Evolutionary conservation across 2,113 vertebrate species (phyloP), one percentile per base, ranked within the genome.

Genomic region (Oreotrochilus melanogaster): DNA sequence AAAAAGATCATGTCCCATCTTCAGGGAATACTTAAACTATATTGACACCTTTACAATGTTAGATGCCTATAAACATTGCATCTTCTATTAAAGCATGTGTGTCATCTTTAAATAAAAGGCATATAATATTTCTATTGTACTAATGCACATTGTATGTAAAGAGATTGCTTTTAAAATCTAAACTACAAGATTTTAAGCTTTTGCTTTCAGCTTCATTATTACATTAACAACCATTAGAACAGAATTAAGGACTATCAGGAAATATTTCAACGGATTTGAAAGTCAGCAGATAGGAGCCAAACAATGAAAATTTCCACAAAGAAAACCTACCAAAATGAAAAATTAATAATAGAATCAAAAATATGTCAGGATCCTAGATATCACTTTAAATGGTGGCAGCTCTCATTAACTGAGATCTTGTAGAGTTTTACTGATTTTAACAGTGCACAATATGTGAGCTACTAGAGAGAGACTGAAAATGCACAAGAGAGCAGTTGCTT

Each of bases 401-500:
- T 67, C 23, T 93, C 4, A 2, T 80, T 35, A 84, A 62, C 22
- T 76, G 72, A 91, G 28, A 73, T 19, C 27, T 3, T 69, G 67
- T 7, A 45, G 42, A 78, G 48, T 80, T 84, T 83, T 78, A 50
- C 51, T 62, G 54, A 66, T 70, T 80, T 65, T 22, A 74, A 78
- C 60, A 33, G 43, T 11, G 23, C 80, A 60, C 47, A 85, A 83
- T 43, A 78, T 3, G 51, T 22, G 30, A 71, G 39, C 14, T 78
- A 43, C n/a, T 13, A 56, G 19, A 33, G 21, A 30, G 84, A 78
- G 57, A 78, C 0, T 60, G 61, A 62, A 92, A 84, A 95, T 47
- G 53, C 89, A 79, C 73, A 81, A 91, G 87, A 67, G 61, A 48
- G 89, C 81, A 93, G 51, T 67, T 39, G 27, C 84, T 92, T 93